phyloP scores from a whole-genome alignment of 2,888 invertebrate genomes.

The Lasioglossum marginatum region DNA sequence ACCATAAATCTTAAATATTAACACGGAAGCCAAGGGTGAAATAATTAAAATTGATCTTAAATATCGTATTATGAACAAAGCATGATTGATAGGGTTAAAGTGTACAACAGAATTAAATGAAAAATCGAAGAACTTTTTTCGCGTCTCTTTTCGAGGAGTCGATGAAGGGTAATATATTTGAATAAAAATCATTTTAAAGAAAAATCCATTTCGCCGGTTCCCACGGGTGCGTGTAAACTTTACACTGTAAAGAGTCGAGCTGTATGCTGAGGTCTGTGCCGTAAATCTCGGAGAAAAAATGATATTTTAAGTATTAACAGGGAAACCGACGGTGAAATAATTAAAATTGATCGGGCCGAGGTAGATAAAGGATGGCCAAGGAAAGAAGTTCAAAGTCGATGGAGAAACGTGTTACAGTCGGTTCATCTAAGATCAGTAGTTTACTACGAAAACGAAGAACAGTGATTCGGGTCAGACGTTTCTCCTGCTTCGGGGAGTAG shows the following conservation, averaged over 20 bases:
- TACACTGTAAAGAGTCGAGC: not conserved
- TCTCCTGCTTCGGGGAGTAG: constrained; percentile 44
- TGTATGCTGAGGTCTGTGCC: not conserved
- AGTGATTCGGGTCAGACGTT: constrained; percentile 62
- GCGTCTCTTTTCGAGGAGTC: not conserved
- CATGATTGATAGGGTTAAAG: not conserved
- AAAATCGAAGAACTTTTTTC: not conserved
- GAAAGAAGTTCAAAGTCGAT: constrained; percentile 30
- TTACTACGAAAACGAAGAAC: constrained; percentile 69
- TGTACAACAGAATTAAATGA: not conserved
- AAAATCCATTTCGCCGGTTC: not conserved
- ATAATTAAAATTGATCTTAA: constrained; percentile 51
- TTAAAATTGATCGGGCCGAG: constrained; percentile 41
- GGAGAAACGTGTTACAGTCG: constrained; percentile 48
- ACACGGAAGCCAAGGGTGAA: constrained; percentile 13
- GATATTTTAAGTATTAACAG: not conserved
- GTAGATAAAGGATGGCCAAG: constrained; percentile 1
- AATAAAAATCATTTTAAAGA: not conserved
- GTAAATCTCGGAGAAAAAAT: not conserved
- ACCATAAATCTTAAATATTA: not conserved
- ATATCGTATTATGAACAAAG: too few relatives aligned
- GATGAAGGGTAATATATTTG: not conserved
- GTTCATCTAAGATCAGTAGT: constrained; percentile 54
- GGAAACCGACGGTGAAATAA: constrained; percentile 44
- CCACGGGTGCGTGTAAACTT: not conserved